Conservation (phyloP, 2,113 vertebrate species). For the Irena cyanogastra region DNA sequence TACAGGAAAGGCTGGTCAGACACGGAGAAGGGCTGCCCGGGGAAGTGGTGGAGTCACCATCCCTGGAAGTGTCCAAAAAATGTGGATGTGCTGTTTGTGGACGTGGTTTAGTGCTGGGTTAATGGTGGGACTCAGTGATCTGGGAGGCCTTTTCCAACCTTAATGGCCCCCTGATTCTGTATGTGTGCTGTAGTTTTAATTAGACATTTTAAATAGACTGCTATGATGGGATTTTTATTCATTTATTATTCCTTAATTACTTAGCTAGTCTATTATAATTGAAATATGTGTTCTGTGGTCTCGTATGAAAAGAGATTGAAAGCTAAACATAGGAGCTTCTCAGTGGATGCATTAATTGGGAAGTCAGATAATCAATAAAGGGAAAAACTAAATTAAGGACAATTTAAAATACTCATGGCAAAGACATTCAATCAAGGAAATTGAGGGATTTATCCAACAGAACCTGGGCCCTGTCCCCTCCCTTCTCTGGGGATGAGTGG, state of each 20-base stretch:
- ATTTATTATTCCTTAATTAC: background rate
- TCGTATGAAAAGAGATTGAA: background rate
- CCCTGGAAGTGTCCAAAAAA: background rate
- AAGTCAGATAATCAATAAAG: background rate
- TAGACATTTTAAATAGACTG: background rate
- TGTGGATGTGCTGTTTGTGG: background rate
- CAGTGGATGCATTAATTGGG: background rate
- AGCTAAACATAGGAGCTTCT: background rate
- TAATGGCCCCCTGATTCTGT: background rate
- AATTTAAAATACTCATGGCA: background rate
- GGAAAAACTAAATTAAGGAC: background rate
- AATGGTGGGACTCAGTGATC: background rate
- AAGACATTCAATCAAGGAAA: background rate
- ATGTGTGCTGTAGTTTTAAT: background rate
- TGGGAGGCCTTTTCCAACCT: background rate
- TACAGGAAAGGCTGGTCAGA: background rate
- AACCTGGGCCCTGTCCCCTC: background rate
- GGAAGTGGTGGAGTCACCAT: background rate
- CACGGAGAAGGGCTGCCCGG: background rate
- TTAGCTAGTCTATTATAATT: background rate
- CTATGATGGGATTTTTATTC: background rate
- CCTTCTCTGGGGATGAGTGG: background rate
- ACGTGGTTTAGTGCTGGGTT: background rate
- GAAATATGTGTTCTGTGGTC: background rate
- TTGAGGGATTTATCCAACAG: background rate